Evolutionary conservation across 2,888 invertebrate species (phyloP).

Genomic region (Entomobrya proxima): DNA sequence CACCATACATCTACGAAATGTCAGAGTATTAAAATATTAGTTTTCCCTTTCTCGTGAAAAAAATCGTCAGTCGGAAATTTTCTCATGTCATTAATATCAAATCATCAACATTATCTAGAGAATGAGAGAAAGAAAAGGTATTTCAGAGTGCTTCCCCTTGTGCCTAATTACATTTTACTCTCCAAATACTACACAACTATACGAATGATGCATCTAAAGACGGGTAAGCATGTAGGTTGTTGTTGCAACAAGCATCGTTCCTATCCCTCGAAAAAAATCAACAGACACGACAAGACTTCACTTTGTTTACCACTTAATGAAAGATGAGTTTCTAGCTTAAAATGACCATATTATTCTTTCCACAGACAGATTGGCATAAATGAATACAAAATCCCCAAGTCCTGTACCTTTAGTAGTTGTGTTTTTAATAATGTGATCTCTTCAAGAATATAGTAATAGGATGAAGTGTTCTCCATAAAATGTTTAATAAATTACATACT

Average conservation of each 20-base stretch:
- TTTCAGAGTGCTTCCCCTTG: too few relatives aligned
- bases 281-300: too few relatives aligned
- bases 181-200: too few relatives aligned
- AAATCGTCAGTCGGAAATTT: conserved; percentile 43
- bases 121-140: neutral
- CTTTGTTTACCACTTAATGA: neutral
- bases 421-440: too few relatives aligned
- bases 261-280: too few relatives aligned
- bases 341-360: too few relatives aligned
- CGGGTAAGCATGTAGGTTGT: too few relatives aligned
- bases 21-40: conserved; percentile 23
- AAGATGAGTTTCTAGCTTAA: neutral
- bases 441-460: neutral
- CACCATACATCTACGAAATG: neutral
- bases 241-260: too few relatives aligned
- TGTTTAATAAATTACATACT: neutral
- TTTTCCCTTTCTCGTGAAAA: neutral
- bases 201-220: too few relatives aligned
- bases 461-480: neutral
- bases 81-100: conserved; percentile 45
- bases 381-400: too few relatives aligned
- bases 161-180: conserved; percentile 41
- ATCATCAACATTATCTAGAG: conserved; percentile 2
- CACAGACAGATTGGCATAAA: too few relatives aligned
- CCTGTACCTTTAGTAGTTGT: too few relatives aligned